These are phyloP conservation scores for Leptobrachium leishanense DNA, from an alignment of 2,113 vertebrate species.

Conservation along the genomic window DNA sequence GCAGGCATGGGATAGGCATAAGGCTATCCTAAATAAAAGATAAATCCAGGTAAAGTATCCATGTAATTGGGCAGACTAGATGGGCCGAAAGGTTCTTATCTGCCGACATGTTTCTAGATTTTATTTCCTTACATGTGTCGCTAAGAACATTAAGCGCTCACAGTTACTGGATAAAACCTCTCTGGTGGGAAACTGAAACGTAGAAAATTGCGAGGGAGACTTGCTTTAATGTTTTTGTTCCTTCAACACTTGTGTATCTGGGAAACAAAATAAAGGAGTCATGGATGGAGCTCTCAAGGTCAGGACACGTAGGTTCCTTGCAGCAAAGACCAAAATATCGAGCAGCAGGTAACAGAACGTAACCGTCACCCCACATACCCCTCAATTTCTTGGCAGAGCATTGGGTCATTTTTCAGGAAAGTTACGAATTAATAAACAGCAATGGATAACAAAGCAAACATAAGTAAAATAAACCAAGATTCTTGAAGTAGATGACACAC, in stretches of 20 bases:
- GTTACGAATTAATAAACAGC: neutral
- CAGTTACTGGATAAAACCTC: too few relatives aligned
- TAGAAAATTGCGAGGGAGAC: neutral
- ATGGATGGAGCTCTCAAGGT: constrained; percentile 27
- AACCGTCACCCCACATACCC: constrained; percentile 7
- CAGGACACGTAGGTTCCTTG: neutral
- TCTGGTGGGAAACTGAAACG: too few relatives aligned
- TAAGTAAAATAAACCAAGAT: too few relatives aligned
- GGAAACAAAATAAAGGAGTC: constrained; percentile 3
- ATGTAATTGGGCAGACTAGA: too few relatives aligned
- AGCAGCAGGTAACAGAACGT: constrained; percentile 19
- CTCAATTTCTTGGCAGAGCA: neutral
- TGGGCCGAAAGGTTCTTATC: too few relatives aligned
- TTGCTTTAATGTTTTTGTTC: constrained; percentile 8
- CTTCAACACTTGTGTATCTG: neutral
- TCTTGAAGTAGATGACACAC: too few relatives aligned
- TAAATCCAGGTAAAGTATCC: too few relatives aligned
- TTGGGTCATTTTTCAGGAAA: neutral
- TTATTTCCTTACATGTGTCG: too few relatives aligned
- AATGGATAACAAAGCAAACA: neutral
- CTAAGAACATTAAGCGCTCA: too few relatives aligned
- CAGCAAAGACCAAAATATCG: constrained; percentile 5
- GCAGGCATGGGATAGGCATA: too few relatives aligned
- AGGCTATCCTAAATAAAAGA: too few relatives aligned
- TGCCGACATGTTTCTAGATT: too few relatives aligned